Conservation (phyloP, 2,888 invertebrate genomes). For the Orchesellides sinensis region DNA sequence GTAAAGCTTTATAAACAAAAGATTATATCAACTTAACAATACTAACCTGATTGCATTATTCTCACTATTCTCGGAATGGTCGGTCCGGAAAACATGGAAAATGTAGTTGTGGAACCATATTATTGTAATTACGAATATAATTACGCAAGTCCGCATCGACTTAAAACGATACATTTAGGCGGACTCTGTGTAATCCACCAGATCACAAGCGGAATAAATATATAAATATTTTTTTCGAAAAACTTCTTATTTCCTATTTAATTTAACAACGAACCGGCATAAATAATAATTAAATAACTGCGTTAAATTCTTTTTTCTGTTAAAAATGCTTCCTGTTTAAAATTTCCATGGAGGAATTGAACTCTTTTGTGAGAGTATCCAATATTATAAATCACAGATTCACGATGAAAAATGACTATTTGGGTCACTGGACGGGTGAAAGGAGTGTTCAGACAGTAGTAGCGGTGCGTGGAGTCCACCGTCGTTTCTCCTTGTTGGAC, state of each 20-base stretch:
- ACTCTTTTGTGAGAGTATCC: too few relatives aligned
- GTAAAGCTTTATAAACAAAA: background rate
- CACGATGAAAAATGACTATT: too few relatives aligned
- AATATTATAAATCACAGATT: too few relatives aligned
- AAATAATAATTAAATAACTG: constrained; percentile 22
- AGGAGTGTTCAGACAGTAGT: too few relatives aligned
- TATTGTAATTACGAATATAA: constrained; percentile 80
- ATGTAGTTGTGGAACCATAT: constrained; percentile 83
- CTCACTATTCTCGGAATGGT: constrained; percentile 62
- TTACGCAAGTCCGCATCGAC: constrained; percentile 78
- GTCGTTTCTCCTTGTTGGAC: too few relatives aligned
- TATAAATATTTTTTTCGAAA: constrained; percentile 2
- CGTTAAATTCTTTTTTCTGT: too few relatives aligned
- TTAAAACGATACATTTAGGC: constrained; percentile 68
- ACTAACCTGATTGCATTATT: constrained; percentile 59
- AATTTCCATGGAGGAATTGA: too few relatives aligned
- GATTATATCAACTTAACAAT: background rate
- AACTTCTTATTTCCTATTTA: too few relatives aligned
- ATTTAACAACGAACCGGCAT: background rate
- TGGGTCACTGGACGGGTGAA: too few relatives aligned
- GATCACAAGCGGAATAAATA: background rate
- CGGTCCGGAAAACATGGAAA: constrained; percentile 72
- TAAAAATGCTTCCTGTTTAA: too few relatives aligned
- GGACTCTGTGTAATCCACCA: constrained; percentile 33
- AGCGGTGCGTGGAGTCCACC: too few relatives aligned